Conservation (phyloP, 1,140 invertebrate genomes). For the Hestina assimilis region DNA sequence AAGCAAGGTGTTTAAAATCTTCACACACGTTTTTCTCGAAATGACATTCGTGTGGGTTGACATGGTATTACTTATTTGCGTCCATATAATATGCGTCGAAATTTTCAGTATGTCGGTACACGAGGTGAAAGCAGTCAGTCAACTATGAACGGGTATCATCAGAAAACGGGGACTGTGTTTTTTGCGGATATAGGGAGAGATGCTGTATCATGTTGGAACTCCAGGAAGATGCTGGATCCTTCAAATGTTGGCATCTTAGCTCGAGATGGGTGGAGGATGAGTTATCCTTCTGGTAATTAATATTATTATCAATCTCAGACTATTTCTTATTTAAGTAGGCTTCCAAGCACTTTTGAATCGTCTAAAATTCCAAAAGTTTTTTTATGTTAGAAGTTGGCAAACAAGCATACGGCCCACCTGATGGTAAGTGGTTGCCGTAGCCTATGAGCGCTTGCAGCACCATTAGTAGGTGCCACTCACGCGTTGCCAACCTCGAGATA, state of each 20-base stretch:
- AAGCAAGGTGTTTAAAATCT: too few relatives aligned
- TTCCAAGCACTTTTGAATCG: too few relatives aligned
- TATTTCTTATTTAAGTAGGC: too few relatives aligned
- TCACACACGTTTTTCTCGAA: too few relatives aligned
- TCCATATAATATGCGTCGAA: not conserved
- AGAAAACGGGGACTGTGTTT: conserved; percentile 80
- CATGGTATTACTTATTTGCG: not conserved
- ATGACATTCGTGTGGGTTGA: not conserved
- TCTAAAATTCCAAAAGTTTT: too few relatives aligned
- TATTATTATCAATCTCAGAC: too few relatives aligned
- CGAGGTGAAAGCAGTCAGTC: conserved; percentile 81
- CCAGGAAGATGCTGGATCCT: conserved; percentile 70
- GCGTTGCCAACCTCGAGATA: too few relatives aligned
- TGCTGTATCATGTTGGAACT: conserved; percentile 86
- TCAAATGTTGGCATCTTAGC: conserved; percentile 80
- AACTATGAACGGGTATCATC: conserved; percentile 81
- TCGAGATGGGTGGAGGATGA: conserved; percentile 78
- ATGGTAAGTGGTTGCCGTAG: too few relatives aligned
- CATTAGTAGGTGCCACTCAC: too few relatives aligned
- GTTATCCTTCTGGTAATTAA: conserved; percentile 85
- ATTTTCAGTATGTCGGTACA: conserved; percentile 77
- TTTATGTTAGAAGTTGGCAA: too few relatives aligned
- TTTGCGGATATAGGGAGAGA: conserved; percentile 83
- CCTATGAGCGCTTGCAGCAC: too few relatives aligned
- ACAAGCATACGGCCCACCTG: too few relatives aligned